Percentiles rank a stretch among this genome's conserved stretches.
Evolutionary conservation across 2,113 vertebrate genomes (phyloP).

Genomic region (Axis porcinus): DNA sequence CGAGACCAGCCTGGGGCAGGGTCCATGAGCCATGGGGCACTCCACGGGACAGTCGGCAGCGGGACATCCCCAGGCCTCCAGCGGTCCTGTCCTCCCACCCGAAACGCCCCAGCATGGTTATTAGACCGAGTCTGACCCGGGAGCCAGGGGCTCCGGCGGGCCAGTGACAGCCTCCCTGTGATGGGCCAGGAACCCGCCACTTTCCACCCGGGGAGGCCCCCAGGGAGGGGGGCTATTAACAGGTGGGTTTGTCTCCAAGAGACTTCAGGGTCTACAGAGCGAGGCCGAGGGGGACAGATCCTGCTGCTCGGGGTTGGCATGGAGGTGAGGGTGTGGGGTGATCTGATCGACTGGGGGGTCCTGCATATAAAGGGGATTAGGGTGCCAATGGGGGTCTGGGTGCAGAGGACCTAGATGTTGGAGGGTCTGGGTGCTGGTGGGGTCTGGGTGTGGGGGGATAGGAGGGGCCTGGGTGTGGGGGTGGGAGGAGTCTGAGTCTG

Average conservation of each 20-base stretch:
- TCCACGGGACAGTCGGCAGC: rapidly evolving
- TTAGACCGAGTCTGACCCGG: too few species aligned
- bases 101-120: too few species aligned
- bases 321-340: not conserved
- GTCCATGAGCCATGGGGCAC: rapidly evolving
- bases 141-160: rapidly evolving
- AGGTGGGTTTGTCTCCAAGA: not conserved
- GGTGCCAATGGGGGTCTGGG: not conserved
- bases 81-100: not conserved
- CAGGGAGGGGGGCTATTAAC: not conserved
- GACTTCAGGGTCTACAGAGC: not conserved
- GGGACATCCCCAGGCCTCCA: rapidly evolving
- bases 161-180: not conserved
- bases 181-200: not conserved
- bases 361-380: not conserved
- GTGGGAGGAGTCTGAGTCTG: not conserved
- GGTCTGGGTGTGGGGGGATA: not conserved
- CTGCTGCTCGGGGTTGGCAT: not conserved
- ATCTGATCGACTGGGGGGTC: not conserved
- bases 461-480: too few species aligned
- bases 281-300: not conserved
- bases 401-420: not conserved
- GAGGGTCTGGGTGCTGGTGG: too few species aligned
- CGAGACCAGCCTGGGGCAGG: not conserved
- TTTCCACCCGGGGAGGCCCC: too few species aligned